Conservation (phyloP, 1,140 invertebrate species). For the Littorina saxatilis region DNA sequence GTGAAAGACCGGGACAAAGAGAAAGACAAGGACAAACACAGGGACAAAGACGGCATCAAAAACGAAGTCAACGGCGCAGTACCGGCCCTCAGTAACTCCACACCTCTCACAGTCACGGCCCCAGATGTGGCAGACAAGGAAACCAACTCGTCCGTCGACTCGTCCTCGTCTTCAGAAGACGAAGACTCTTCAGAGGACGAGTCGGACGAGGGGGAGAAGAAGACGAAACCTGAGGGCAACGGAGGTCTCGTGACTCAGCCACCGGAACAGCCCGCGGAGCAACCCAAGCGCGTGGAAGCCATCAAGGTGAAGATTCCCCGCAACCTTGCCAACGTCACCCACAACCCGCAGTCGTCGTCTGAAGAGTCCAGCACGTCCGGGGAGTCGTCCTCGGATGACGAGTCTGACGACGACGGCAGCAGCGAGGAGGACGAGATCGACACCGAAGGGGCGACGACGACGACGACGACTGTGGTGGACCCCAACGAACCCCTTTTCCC, state of each 20-base stretch:
- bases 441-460: neutral
- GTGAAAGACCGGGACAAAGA: neutral
- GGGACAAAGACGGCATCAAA: neutral
- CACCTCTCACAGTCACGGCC: neutral
- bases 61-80: neutral
- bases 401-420: constrained; percentile 8
- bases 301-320: constrained; percentile 36
- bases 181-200: constrained; percentile 4
- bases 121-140: neutral
- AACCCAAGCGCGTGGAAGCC: constrained; percentile 31
- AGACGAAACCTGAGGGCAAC: neutral
- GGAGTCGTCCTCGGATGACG: neutral
- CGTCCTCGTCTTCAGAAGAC: constrained; percentile 28
- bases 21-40: neutral
- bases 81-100: neutral
- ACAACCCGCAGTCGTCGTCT: constrained; percentile 4
- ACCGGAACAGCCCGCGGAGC: neutral
- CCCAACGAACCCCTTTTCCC: constrained; percentile 34
- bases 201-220: constrained; percentile 18
- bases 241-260: too few relatives aligned
- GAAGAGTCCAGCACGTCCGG: constrained; percentile 10
- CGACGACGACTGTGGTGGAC: neutral
- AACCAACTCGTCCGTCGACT: constrained; percentile 8
- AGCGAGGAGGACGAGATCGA: constrained; percentile 14
- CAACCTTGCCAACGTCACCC: constrained; percentile 13